phyloP scores from a whole-genome alignment of 2,888 invertebrate genomes.

The Eristalis intricaria region DNA sequence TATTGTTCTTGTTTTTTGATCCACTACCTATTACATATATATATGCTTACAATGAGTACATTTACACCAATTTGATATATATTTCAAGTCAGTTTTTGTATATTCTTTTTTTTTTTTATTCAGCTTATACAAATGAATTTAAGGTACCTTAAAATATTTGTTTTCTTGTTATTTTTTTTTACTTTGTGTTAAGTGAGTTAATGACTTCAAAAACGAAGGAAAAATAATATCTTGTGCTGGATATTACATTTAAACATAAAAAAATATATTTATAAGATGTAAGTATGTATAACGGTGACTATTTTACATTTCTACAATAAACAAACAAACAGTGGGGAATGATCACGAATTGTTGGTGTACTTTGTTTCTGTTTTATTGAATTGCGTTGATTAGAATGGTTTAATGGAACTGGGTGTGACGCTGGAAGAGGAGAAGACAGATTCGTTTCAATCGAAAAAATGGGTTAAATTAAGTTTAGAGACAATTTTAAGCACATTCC shows the following conservation, averaged over 20 bases:
- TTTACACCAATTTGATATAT: constrained; percentile 39
- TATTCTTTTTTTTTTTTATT: background rate
- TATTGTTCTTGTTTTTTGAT: constrained; percentile 38
- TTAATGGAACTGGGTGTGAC: background rate
- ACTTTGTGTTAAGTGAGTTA: background rate
- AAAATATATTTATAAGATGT: background rate
- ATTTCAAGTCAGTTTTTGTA: constrained; percentile 20
- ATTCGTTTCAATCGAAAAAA: background rate
- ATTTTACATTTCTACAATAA: constrained; percentile 32
- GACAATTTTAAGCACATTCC: too few relatives aligned
- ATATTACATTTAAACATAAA: background rate
- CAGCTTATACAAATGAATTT: constrained; percentile 47
- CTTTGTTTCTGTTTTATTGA: background rate
- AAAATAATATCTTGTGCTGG: constrained; percentile 64
- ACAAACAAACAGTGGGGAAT: constrained; percentile 29
- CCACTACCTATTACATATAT: constrained; percentile 56
- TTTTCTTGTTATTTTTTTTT: background rate
- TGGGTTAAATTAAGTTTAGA: background rate
- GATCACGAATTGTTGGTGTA: background rate
- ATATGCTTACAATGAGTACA: constrained; percentile 47
- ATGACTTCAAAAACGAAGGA: constrained; percentile 17
- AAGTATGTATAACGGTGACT: background rate
- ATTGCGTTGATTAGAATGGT: background rate
- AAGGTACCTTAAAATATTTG: constrained; percentile 41
- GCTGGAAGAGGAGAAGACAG: background rate